Evolutionary conservation across 2,113 vertebrate species (phyloP).

Genomic region (Seriola rivoliana): DNA sequence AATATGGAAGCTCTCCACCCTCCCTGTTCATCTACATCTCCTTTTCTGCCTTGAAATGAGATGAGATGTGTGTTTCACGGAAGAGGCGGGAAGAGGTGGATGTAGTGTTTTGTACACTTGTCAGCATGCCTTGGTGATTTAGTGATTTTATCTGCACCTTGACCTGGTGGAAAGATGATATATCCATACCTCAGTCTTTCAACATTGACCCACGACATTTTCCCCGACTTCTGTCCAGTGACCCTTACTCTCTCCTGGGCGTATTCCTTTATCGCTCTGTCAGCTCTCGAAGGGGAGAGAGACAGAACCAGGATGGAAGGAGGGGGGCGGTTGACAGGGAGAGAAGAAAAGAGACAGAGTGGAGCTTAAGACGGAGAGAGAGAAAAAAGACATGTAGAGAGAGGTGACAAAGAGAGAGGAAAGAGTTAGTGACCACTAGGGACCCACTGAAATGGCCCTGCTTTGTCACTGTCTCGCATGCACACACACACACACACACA

Average conservation of each 20-base stretch:
- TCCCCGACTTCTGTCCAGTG: constrained; percentile 21
- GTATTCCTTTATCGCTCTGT: constrained; percentile 39
- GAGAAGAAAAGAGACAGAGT: not conserved
- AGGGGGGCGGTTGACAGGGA: not conserved
- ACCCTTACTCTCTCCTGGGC: constrained; percentile 47
- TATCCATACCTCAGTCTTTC: constrained; percentile 5
- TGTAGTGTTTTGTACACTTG: not conserved
- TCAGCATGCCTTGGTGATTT: constrained; percentile 20
- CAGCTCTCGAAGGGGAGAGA: constrained; percentile 9
- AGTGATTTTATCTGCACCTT: constrained; percentile 25
- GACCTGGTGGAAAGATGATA: constrained; percentile 28
- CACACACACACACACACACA: constrained; percentile 20
- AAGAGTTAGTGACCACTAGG: constrained; percentile 51
- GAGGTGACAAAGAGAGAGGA: constrained; percentile 33
- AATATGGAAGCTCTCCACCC: not conserved
- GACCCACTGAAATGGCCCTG: constrained; percentile 64
- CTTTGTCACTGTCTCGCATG: constrained; percentile 71
- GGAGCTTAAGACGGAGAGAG: constrained; percentile 11
- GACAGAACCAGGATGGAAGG: not conserved
- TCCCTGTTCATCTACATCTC: not conserved
- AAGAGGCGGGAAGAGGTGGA: not conserved
- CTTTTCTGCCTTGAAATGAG: not conserved
- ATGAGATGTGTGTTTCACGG: not conserved
- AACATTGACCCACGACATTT: constrained; percentile 23
- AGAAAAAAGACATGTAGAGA: constrained; percentile 13